phyloP scores from a whole-genome alignment of 1,140 invertebrate genomes.

The Euura saliciscinereae region DNA sequence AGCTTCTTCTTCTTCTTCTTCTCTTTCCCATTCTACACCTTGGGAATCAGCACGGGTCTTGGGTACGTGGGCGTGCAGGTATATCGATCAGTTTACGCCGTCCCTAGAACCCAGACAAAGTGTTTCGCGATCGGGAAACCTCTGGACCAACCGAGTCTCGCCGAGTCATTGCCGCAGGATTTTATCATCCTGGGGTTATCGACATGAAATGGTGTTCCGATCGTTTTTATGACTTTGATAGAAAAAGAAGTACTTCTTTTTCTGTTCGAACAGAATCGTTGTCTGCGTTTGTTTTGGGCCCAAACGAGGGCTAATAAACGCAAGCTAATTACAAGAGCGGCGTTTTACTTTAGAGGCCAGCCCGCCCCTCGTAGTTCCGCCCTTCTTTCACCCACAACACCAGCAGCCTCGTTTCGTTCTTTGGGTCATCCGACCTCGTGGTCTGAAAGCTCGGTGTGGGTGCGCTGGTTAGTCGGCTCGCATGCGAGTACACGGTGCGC shows the following conservation, averaged over 20 bases:
- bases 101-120: neutral
- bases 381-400: neutral
- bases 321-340: neutral
- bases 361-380: neutral
- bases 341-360: neutral
- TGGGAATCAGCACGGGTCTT: neutral
- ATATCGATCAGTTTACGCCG: conserved; percentile 1
- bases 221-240: neutral
- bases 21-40: too few species aligned
- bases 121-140: neutral
- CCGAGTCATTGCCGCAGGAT: too few species aligned
- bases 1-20: too few species aligned
- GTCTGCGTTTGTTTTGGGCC: neutral
- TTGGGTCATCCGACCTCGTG: conserved; percentile 3
- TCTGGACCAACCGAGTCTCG: neutral
- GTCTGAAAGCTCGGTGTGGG: neutral
- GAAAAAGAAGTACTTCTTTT: neutral
- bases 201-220: neutral
- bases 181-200: neutral
- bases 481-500: neutral
- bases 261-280: too few species aligned
- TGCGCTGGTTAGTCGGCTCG: neutral
- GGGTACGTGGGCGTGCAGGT: conserved; percentile 3
- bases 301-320: neutral
- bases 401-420: neutral